Conservation (phyloP, 2,113 vertebrate genomes). For the Sprattus sprattus region DNA sequence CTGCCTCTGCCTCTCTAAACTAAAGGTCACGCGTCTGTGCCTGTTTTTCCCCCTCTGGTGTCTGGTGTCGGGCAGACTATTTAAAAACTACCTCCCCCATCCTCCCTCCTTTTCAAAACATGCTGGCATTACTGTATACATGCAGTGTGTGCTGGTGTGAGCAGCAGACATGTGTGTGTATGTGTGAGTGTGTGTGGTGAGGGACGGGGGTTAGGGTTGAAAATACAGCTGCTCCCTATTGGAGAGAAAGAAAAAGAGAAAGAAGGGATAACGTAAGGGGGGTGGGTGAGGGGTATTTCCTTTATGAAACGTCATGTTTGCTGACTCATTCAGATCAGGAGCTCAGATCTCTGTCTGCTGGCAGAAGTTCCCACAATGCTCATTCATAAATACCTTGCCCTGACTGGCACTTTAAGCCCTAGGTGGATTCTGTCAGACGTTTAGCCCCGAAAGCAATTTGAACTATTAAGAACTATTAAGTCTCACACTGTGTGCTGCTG, state of each 20-base stretch:
- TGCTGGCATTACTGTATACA: not conserved
- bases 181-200: conserved; percentile 8
- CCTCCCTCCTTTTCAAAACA: not conserved
- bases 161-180: conserved; percentile 17
- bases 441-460: not conserved
- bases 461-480: not conserved
- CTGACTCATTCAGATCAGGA: not conserved
- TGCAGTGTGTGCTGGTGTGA: not conserved
- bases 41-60: conserved; percentile 35
- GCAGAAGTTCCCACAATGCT: not conserved
- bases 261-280: not conserved
- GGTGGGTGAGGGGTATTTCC: not conserved
- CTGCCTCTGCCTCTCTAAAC: conserved; percentile 14
- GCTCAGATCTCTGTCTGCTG: not conserved
- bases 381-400: conserved; percentile 4
- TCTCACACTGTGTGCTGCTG: not conserved
- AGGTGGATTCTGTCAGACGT: not conserved
- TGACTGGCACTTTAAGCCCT: not conserved
- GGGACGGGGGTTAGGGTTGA: not conserved
- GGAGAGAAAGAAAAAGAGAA: not conserved
- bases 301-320: not conserved
- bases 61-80: conserved; percentile 47
- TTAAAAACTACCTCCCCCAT: conserved; percentile 22
- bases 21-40: conserved; percentile 34
- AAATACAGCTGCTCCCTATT: not conserved